A percentile compares a stretch with the other conserved stretches of the same genome.
These are phyloP conservation scores for Microctonus aethiopoides DNA, from an alignment of 2,888 invertebrate species.

Conservation along the genomic window DNA sequence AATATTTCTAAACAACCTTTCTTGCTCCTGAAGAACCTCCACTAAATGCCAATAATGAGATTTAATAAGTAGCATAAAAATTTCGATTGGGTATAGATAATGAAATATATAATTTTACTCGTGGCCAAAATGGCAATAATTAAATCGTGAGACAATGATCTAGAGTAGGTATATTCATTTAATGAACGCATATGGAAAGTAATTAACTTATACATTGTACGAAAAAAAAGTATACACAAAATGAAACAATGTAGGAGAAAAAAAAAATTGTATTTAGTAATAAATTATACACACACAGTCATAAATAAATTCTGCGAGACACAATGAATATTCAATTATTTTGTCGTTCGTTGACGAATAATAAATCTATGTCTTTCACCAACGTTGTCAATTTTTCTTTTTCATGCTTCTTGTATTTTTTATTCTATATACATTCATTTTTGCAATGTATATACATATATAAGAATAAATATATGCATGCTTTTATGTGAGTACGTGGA, in stretches of 20 bases:
- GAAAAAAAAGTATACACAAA: background rate
- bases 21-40: too few species aligned
- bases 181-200: background rate
- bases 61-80: too few species aligned
- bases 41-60: too few species aligned
- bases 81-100: too few species aligned
- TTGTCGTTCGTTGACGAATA: constrained; percentile 4
- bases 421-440: constrained; percentile 1
- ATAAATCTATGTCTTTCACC: background rate
- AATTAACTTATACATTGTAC: background rate
- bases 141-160: constrained; percentile 9
- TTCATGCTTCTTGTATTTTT: background rate
- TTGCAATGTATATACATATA: background rate
- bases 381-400: background rate
- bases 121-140: background rate
- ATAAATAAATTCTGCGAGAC: background rate
- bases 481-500: too few species aligned
- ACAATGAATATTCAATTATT: constrained; percentile 4
- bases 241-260: background rate
- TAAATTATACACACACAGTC: constrained; percentile 1
- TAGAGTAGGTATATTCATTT: background rate
- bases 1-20: too few species aligned
- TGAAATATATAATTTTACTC: too few species aligned
- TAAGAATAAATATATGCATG: too few species aligned
- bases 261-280: background rate